Conservation (phyloP, 2,888 invertebrate genomes). For the Scaptomyza cyrtandrae region DNA sequence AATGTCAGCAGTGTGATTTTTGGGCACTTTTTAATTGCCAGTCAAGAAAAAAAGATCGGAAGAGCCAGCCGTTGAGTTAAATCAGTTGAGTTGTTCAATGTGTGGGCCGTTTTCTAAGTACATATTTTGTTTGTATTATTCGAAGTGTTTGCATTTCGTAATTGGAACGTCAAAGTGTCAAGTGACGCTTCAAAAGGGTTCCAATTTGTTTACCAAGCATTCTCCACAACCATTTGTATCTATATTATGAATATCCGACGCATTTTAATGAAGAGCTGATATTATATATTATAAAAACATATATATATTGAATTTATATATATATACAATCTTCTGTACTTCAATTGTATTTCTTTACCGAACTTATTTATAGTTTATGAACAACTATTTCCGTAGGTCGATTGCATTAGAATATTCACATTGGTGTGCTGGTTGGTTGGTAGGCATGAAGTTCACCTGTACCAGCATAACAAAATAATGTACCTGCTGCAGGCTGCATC, state of each 20-base stretch:
- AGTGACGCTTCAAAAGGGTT: constrained; percentile 58
- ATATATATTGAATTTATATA: not conserved
- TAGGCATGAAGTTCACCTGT: constrained; percentile 78
- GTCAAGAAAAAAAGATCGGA: constrained; percentile 35
- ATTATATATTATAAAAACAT: not conserved
- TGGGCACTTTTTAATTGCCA: constrained; percentile 45
- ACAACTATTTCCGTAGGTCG: constrained; percentile 26
- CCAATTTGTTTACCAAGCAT: constrained; percentile 52
- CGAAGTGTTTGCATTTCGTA: constrained; percentile 75
- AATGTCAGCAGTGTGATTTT: constrained; percentile 47
- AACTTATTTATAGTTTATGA: too few relatives aligned
- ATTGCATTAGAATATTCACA: constrained; percentile 12
- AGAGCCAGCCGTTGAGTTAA: constrained; percentile 18
- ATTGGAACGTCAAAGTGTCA: constrained; percentile 78
- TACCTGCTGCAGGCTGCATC: constrained; percentile 76
- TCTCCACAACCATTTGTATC: constrained; percentile 11
- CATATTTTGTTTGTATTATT: constrained; percentile 67
- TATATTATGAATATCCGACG: constrained; percentile 2
- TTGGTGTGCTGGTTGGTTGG: constrained; percentile 14
- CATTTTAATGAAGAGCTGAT: not conserved
- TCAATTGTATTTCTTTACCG: too few relatives aligned
- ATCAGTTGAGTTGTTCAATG: constrained; percentile 37
- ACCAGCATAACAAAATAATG: constrained; percentile 83
- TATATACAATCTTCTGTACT: too few relatives aligned
- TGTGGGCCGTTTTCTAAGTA: constrained; percentile 56